These are phyloP conservation scores for Ceratosolen solmsi DNA, from an alignment of 1,140 invertebrate genomes.

Conservation along the genomic window DNA sequence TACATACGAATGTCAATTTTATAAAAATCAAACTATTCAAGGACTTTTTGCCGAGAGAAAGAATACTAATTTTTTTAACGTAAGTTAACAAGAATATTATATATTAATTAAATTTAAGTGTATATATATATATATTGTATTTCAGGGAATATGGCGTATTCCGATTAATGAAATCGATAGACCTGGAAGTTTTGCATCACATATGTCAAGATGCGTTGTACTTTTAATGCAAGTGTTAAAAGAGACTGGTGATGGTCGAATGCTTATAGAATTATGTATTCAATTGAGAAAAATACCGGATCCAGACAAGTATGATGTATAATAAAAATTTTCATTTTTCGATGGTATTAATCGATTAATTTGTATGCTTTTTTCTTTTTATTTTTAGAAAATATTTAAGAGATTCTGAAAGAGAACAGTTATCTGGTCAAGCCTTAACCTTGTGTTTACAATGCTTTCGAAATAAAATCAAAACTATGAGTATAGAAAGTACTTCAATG, in stretches of 20 bases:
- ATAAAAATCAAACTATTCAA: slow-evolving; percentile 77
- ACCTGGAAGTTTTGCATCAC: slow-evolving; percentile 91
- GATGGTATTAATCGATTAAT: neutral
- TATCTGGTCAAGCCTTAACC: slow-evolving; percentile 83
- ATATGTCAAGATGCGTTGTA: slow-evolving; percentile 89
- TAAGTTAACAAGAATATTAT: slow-evolving; percentile 69
- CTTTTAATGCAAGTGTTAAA: slow-evolving; percentile 87
- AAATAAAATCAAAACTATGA: slow-evolving; percentile 67
- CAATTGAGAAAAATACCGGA: slow-evolving; percentile 87
- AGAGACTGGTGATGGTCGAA: slow-evolving; percentile 85
- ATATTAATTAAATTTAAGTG: neutral
- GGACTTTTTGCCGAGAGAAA: slow-evolving; percentile 91
- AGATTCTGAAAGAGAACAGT: slow-evolving; percentile 84
- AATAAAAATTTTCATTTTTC: neutral
- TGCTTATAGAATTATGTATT: slow-evolving; percentile 85
- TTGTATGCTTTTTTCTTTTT: too few relatives aligned
- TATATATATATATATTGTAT: slow-evolving; percentile 14
- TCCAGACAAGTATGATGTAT: slow-evolving; percentile 80
- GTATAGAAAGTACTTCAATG: slow-evolving; percentile 54
- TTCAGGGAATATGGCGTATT: slow-evolving; percentile 91
- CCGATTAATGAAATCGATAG: slow-evolving; percentile 92
- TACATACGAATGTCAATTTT: slow-evolving; percentile 77
- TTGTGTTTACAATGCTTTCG: slow-evolving; percentile 79
- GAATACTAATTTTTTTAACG: slow-evolving; percentile 91
- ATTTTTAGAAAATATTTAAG: slow-evolving; percentile 83